Evolutionary conservation across 2,888 invertebrate genomes (phyloP), one percentile per base, ranked within the genome.

Genomic region (Lepidocyrtoides sp.): DNA sequence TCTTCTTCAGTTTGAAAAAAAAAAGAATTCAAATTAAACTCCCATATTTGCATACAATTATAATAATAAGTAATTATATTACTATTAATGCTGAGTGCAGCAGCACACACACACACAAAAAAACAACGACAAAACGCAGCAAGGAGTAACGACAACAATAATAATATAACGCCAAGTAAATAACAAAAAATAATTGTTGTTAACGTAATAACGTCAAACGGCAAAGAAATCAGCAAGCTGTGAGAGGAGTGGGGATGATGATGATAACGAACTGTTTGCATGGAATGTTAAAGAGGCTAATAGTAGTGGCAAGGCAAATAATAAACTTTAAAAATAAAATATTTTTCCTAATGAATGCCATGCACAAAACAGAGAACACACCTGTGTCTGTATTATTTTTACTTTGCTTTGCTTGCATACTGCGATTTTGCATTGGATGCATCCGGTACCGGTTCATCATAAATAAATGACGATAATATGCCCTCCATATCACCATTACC

Each of bases 31-130:
- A 75, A 86, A 69, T 41, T 85, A 17, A 54, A 41, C 17, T 89
- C 89, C 79, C 89, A 89, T 89, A 90, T 90, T 90, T 90, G 81
- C 90, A 90, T 90, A 90, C 85, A 90, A 90, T 90, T 90, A 90
- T 77, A 51, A 36, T 72, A 72, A 44, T 72, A 51, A n/a, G 51
- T 51, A 72, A 83, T 63, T 82, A 82, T 69, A 36, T 41, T 44
- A 41, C n/a, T 29, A 60, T 23, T 20, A 26, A 10, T 36, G 66
- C 66, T 17, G 0, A 20, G 60, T 17, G 7, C 8, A 66, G 63
- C n/a, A 81, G 1, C 57, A 81, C 29, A 54, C 29, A 36, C 60
- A 54, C 79, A 60, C 14, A 60, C 7, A 48, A 20, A 8, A 48
- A 44, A 75, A 48, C 48, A 75, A 48, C 75, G 44, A 51, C 75